A percentile compares a stretch with the other conserved stretches of the same genome.
Evolutionary conservation across 2,888 invertebrate species (phyloP).

Genomic region (Tenthredo notha): DNA sequence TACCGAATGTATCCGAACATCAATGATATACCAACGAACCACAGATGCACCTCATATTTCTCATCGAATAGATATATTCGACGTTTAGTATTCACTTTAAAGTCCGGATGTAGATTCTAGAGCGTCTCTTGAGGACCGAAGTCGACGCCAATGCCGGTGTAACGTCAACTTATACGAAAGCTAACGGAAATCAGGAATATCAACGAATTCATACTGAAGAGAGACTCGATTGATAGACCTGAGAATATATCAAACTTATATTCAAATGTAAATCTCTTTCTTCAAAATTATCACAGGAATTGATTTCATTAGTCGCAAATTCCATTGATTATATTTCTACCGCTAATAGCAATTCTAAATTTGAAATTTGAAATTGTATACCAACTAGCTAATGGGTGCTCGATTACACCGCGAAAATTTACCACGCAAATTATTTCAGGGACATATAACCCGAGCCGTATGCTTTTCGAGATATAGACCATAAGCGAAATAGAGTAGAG

Average conservation of each 20-base stretch:
- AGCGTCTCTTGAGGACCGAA: constrained; percentile 3
- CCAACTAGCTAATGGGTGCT: neutral
- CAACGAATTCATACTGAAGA: constrained; percentile 2
- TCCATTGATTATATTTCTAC: neutral
- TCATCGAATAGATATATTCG: neutral
- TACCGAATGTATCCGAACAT: neutral
- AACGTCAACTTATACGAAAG: neutral
- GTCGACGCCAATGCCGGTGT: neutral
- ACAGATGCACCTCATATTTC: neutral
- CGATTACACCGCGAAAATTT: neutral
- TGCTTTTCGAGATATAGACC: neutral
- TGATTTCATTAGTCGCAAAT: neutral
- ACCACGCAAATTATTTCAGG: neutral
- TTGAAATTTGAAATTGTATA: neutral
- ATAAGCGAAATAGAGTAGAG: neutral
- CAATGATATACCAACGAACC: neutral
- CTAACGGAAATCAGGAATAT: neutral
- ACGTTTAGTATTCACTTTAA: constrained; percentile 27
- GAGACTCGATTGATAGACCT: neutral
- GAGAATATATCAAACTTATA: neutral
- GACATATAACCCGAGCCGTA: neutral
- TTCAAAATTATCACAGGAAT: constrained; percentile 2
- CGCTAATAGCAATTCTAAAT: neutral
- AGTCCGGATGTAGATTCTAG: constrained; percentile 16
- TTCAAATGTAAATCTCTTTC: constrained; percentile 5